phyloP scores from a whole-genome alignment of 2,888 invertebrate genomes.

The Nephrotoma flavescens region DNA sequence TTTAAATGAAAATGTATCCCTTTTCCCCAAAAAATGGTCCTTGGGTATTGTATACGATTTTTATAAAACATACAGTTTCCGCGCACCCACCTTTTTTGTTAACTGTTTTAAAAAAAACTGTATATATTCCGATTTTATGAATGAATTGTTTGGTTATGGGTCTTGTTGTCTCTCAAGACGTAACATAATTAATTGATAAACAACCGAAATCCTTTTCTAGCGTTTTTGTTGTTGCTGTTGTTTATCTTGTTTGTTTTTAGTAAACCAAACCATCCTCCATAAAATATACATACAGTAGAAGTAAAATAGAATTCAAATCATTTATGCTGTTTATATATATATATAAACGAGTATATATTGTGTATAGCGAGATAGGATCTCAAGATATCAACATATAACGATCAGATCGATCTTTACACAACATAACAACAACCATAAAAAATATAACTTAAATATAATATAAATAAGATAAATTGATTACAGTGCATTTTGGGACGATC shows the following conservation, averaged over 20 bases:
- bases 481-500: not conserved
- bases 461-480: not conserved
- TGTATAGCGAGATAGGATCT: not conserved
- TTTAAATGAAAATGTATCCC: not conserved
- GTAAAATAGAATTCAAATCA: not conserved
- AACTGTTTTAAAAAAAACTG: not conserved
- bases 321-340: not conserved
- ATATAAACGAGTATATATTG: not conserved
- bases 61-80: not conserved
- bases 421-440: not conserved
- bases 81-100: not conserved
- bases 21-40: not conserved
- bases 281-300: not conserved
- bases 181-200: not conserved
- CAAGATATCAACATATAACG: not conserved
- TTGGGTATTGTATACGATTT: not conserved
- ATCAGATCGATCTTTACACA: not conserved
- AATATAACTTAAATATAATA: not conserved
- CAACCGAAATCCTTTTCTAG: not conserved
- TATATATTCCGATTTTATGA: not conserved
- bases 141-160: not conserved
- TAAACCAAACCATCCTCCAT: not conserved
- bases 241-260: not conserved
- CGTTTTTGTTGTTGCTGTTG: not conserved
- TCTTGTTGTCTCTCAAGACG: not conserved